phyloP scores from a whole-genome alignment of 2,113 vertebrate species.

The Corythoichthys haematopterus region DNA sequence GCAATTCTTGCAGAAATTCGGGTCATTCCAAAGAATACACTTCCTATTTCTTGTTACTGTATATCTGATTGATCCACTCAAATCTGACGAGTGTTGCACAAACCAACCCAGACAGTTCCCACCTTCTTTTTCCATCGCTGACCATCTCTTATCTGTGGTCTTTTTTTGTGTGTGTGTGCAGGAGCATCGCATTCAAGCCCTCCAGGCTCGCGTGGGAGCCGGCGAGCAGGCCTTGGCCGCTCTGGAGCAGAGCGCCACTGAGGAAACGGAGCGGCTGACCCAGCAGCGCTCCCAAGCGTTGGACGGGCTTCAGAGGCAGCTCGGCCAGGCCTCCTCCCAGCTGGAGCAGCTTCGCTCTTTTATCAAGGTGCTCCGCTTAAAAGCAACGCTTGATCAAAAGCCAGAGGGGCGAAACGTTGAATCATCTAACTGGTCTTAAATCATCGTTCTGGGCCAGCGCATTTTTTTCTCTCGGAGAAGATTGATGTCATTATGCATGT shows the following conservation, averaged over 20 bases:
- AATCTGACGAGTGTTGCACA: slow-evolving; percentile 5
- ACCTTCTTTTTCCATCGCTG: not conserved
- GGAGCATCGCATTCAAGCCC: slow-evolving; percentile 72
- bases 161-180: slow-evolving; percentile 49
- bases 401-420: not conserved
- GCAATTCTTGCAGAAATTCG: not conserved
- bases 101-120: not conserved
- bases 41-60: not conserved
- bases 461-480: slow-evolving; percentile 1
- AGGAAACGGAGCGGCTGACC: slow-evolving; percentile 79
- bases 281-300: slow-evolving; percentile 78
- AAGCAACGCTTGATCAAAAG: not conserved
- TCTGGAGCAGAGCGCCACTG: slow-evolving; percentile 76
- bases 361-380: slow-evolving; percentile 75
- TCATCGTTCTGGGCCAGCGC: not conserved
- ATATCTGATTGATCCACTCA: not conserved
- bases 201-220: slow-evolving; percentile 73
- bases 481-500: slow-evolving; percentile 8
- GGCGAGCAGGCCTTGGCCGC: slow-evolving; percentile 72
- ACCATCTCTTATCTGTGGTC: slow-evolving; percentile 9
- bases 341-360: slow-evolving; percentile 80
- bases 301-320: slow-evolving; percentile 75
- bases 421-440: slow-evolving; percentile 3
- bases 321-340: slow-evolving; percentile 70
- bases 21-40: not conserved